Percentiles rank a stretch among this genome's conserved stretches.
Evolutionary conservation across 2,888 invertebrate species (phyloP).

Genomic region (Ethmia dodecea): DNA sequence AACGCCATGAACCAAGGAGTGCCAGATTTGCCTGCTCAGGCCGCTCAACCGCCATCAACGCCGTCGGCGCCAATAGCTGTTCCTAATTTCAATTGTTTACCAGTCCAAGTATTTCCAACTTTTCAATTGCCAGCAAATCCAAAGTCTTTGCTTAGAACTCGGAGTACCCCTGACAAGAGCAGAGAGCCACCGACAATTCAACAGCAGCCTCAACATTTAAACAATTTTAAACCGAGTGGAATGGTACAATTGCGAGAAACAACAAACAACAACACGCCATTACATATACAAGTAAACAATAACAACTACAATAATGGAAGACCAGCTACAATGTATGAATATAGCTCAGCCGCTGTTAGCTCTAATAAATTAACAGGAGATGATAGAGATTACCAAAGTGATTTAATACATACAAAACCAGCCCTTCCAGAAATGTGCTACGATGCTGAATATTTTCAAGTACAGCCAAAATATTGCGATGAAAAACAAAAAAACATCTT

Average conservation of each 20-base stretch:
- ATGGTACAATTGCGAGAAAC: slow-evolving; percentile 27
- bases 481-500: slow-evolving; percentile 9
- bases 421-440: slow-evolving; percentile 45
- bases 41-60: slow-evolving; percentile 65
- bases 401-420: slow-evolving; percentile 27
- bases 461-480: slow-evolving; percentile 24
- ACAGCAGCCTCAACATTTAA: slow-evolving; percentile 27
- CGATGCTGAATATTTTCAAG: slow-evolving; percentile 44
- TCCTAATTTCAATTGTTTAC: slow-evolving; percentile 66
- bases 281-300: slow-evolving; percentile 35
- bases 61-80: slow-evolving; percentile 61
- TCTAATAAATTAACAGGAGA: slow-evolving; percentile 22
- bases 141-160: slow-evolving; percentile 66
- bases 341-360: slow-evolving; percentile 24
- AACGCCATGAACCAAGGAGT: slow-evolving; percentile 83
- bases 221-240: slow-evolving; percentile 24
- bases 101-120: slow-evolving; percentile 76
- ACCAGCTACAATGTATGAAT: slow-evolving; percentile 41
- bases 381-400: slow-evolving; percentile 36
- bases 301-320: slow-evolving; percentile 28
- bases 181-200: slow-evolving; percentile 33
- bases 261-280: slow-evolving; percentile 31
- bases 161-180: slow-evolving; percentile 51
- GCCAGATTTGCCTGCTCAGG: slow-evolving; percentile 77
- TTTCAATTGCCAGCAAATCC: slow-evolving; percentile 85